These are phyloP conservation scores for Akabosia matsudoensis DNA, from an alignment of 1,140 invertebrate species.

Conservation along the genomic window DNA sequence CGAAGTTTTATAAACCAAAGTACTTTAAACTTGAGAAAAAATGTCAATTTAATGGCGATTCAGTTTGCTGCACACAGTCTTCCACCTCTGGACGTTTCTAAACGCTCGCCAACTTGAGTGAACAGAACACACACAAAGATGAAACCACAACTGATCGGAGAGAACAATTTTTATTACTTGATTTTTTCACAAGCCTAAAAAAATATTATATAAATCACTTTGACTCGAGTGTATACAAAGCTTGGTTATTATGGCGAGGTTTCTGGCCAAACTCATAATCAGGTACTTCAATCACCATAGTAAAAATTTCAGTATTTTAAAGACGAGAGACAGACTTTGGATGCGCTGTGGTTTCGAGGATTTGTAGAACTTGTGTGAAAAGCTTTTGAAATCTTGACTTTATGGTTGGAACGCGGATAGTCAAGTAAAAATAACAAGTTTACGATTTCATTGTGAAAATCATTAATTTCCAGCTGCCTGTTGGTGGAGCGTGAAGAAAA, in stretches of 20 bases:
- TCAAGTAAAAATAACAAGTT: neutral
- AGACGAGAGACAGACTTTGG: too few species aligned
- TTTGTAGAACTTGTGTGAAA: too few species aligned
- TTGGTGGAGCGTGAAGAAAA: neutral
- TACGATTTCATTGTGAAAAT: neutral
- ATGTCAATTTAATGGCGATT: too few species aligned
- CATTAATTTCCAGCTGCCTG: neutral
- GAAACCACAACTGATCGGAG: neutral
- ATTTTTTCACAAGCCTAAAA: neutral
- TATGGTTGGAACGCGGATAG: neutral
- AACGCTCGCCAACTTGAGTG: neutral
- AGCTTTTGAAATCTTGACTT: neutral
- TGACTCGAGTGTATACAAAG: neutral
- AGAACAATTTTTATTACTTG: neutral
- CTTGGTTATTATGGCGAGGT: too few species aligned
- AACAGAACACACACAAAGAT: neutral
- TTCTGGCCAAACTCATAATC: too few species aligned
- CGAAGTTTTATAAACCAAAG: too few species aligned
- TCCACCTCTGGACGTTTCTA: neutral
- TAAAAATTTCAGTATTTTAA: too few species aligned
- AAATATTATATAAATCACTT: neutral
- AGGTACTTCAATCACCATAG: too few species aligned
- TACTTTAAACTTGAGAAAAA: too few species aligned
- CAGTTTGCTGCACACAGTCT: neutral
- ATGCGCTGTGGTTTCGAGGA: too few species aligned